Evolutionary conservation across 2,113 vertebrate genomes (phyloP), one percentile per base, ranked within the genome.

Genomic region (Tenrec ecaudatus): DNA sequence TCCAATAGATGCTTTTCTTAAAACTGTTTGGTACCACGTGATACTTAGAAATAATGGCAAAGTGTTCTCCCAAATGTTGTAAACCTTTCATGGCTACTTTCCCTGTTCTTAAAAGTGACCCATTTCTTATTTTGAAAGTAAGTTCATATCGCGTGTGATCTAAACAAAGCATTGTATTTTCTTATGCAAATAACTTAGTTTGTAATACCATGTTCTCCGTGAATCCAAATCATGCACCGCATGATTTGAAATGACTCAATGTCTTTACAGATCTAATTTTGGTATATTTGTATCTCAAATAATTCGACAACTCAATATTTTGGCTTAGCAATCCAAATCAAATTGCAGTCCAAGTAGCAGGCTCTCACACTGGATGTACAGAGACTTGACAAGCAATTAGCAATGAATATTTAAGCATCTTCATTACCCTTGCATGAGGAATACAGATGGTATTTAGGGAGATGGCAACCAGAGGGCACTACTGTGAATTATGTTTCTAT

Each of bases 231-330:
- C 77, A 82, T 77, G 38, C 38, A 66, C 76, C 69, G 79, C 79
- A 88, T 95, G 95, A 79, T 94, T 93, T 90, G 86, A 93, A 90
- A 94, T 92, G 86, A 95, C 73, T 97, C 79, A 71, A 92, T 96
- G 82, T 83, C 93, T 95, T 96, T 94, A 80, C 82, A 96, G 94
- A 95, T 94, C 91, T 95, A 95, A 97, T 95, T 96, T 95, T 93
- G 93, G 90, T 96, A 86, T 96, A 96, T 97, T 95, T 96, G 94
- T 97, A 95, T 96, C 95, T 95, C 96, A 96, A 81, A 93, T 96
- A 95, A 97, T 95, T 95, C 31, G 76, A 95, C 94, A 96, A 96
- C 81, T 97, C 95, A 97, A 90, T 97, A 96, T 97, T 97, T 97
- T 95, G 95, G 95, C 95, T 96, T 88, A 96, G 94, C 93, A 95